These are phyloP conservation scores for Babyrousa celebensis DNA, from an alignment of 2,797 vertebrate genomes.

Conservation along the genomic window DNA sequence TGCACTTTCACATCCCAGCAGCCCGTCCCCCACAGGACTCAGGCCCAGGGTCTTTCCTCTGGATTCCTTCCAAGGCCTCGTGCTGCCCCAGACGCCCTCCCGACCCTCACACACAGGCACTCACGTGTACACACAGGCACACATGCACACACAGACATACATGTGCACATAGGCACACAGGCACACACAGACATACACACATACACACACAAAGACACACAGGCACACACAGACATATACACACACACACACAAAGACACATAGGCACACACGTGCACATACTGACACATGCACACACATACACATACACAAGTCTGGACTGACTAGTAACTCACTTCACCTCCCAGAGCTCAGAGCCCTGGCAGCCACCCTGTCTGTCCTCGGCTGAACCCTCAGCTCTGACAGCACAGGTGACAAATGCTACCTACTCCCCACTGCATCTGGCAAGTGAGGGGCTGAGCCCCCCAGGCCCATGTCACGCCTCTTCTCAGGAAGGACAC, in stretches of 20 bases:
- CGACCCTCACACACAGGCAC: accelerated
- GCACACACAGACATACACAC: accelerated
- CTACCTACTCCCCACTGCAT: background rate
- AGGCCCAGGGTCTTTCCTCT: too few relatives aligned
- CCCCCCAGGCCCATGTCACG: background rate
- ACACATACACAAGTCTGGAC: background rate
- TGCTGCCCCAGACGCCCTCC: accelerated
- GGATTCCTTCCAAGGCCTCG: background rate
- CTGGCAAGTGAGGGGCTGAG: background rate
- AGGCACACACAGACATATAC: too few relatives aligned
- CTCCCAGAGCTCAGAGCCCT: background rate
- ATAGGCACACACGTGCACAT: too few relatives aligned
- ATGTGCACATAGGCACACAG: too few relatives aligned
- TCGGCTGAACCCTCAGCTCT: conserved; percentile 52
- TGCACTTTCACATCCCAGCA: too few relatives aligned
- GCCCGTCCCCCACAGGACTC: too few relatives aligned
- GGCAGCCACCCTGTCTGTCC: background rate
- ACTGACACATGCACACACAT: accelerated
- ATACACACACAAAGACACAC: accelerated
- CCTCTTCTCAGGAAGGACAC: background rate
- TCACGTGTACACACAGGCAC: too few relatives aligned
- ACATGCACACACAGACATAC: too few relatives aligned
- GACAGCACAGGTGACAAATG: background rate
- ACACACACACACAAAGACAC: background rate
- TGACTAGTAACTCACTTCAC: background rate